These are phyloP conservation scores for Zaprionus vittiger DNA, from an alignment of 1,140 invertebrate species.

Conservation along the genomic window DNA sequence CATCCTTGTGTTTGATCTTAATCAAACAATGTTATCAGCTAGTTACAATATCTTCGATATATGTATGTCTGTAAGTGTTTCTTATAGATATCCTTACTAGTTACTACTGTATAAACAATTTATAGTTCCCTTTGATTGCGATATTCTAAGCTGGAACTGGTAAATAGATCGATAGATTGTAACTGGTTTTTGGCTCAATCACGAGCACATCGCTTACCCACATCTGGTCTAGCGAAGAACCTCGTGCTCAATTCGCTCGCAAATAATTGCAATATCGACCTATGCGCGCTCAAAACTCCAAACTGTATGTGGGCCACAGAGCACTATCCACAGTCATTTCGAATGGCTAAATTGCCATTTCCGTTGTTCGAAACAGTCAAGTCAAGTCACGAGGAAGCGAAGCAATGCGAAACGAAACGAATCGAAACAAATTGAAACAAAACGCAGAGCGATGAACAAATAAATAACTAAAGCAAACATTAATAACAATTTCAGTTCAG, in stretches of 20 bases:
- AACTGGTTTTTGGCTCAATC: neutral
- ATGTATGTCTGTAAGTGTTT: too few relatives aligned
- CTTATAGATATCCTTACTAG: too few relatives aligned
- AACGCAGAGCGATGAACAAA: conserved; percentile 9
- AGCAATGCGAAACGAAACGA: conserved; percentile 5
- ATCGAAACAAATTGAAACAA: conserved; percentile 4
- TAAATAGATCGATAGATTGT: neutral
- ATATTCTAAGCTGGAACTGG: neutral
- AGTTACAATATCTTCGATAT: too few relatives aligned
- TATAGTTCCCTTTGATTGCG: too few relatives aligned
- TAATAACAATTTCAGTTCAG: conserved; percentile 35
- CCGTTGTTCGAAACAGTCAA: conserved; percentile 8
- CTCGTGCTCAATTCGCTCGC: neutral
- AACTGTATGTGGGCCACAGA: conserved; percentile 4
- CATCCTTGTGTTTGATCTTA: too few relatives aligned
- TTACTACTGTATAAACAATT: too few relatives aligned
- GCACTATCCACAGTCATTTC: conserved; percentile 5
- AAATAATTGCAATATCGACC: conserved; percentile 16
- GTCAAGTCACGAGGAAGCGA: conserved; percentile 1
- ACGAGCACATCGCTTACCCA: neutral
- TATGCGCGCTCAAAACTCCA: neutral
- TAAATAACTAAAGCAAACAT: conserved; percentile 46
- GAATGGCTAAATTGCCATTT: conserved; percentile 20
- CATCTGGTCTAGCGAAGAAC: neutral
- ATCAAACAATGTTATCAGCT: too few relatives aligned